phyloP scores from a whole-genome alignment of 2,113 vertebrate species.

The Psettodes erumei region DNA sequence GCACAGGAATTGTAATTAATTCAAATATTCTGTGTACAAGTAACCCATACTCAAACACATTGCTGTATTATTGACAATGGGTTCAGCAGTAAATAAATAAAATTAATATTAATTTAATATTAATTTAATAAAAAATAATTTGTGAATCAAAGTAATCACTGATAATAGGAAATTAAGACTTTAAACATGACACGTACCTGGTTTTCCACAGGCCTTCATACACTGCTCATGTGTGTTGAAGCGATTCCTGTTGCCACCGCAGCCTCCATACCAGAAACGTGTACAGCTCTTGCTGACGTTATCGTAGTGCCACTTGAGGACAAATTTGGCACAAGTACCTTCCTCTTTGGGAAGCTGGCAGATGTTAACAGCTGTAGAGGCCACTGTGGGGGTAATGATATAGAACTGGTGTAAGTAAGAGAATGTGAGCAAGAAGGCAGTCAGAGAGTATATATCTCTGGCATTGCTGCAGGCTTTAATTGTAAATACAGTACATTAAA shows the following conservation, averaged over 20 bases:
- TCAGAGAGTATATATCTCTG: neutral
- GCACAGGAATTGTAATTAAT: too few species aligned
- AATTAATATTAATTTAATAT: too few species aligned
- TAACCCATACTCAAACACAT: too few species aligned
- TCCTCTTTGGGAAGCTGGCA: conserved; percentile 87
- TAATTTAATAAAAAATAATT: too few species aligned
- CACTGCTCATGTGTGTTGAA: conserved; percentile 90
- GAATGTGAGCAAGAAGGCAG: neutral
- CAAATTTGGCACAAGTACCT: conserved; percentile 88
- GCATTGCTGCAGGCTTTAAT: neutral
- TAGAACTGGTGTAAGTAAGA: neutral
- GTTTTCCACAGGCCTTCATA: conserved; percentile 84
- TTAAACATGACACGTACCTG: conserved; percentile 76
- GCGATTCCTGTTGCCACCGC: conserved; percentile 92
- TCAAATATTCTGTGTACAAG: too few species aligned
- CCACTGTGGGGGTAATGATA: conserved; percentile 30
- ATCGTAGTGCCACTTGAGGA: conserved; percentile 91
- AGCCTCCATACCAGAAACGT: conserved; percentile 96
- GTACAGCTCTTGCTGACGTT: conserved; percentile 82
- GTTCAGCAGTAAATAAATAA: too few species aligned
- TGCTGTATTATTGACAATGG: too few species aligned
- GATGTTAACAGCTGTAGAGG: conserved; percentile 71
- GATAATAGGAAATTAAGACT: neutral
- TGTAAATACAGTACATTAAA: conserved; percentile 1
- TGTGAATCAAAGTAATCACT: neutral